Conservation (phyloP, 2,113 vertebrate genomes). For the Sula dactylatra region DNA sequence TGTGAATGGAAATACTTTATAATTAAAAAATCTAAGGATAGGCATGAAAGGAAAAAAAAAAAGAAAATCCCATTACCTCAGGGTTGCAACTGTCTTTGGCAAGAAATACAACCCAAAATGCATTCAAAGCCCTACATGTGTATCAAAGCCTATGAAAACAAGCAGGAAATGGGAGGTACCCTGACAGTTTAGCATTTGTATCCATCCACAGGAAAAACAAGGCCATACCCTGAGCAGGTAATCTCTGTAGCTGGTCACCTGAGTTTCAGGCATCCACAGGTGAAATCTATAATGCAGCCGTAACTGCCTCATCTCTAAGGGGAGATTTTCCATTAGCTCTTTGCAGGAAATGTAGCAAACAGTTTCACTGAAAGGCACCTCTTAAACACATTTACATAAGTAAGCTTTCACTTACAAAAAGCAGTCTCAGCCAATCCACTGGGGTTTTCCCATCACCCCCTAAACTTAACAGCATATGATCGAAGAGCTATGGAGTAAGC, state of each 20-base stretch:
- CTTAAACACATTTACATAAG: slow-evolving; percentile 62
- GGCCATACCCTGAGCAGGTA: neutral
- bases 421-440: slow-evolving; percentile 3
- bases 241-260: slow-evolving; percentile 24
- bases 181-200: neutral
- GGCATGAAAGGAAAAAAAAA: neutral
- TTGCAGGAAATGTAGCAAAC: slow-evolving; percentile 53
- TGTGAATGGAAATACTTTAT: neutral
- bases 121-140: neutral
- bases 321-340: slow-evolving; percentile 45
- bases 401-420: slow-evolving; percentile 47
- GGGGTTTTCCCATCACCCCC: neutral
- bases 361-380: slow-evolving; percentile 44
- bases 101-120: neutral
- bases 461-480: slow-evolving; percentile 21
- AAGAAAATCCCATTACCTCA: neutral
- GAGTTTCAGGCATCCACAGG: slow-evolving; percentile 36
- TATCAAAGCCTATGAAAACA: slow-evolving; percentile 2
- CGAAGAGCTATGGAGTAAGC: neutral
- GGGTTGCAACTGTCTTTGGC: neutral
- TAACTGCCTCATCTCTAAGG: slow-evolving; percentile 2
- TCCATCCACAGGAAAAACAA: neutral
- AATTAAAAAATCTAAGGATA: neutral
- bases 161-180: slow-evolving; percentile 3
- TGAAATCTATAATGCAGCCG: slow-evolving; percentile 19